A percentile compares a stretch with the other conserved stretches of the same genome.
Conservation (phyloP, 2,888 invertebrate genomes). For the Hypomecis punctinalis region DNA sequence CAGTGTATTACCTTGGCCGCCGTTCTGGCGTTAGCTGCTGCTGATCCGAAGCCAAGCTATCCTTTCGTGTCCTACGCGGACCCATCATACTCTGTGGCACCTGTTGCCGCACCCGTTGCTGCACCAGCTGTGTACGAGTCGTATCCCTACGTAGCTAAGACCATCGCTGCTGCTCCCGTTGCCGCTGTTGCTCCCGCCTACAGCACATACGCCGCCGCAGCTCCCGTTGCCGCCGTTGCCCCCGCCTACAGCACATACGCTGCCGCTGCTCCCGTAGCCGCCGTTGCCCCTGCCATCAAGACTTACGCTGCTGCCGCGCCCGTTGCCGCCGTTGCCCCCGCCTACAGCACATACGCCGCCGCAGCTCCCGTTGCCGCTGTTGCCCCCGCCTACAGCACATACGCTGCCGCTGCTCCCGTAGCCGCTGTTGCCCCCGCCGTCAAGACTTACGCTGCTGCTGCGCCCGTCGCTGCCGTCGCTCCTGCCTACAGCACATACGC, state of each 20-base stretch:
- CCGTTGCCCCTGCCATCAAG: slow-evolving; percentile 6
- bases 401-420: background rate
- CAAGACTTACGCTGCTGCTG: slow-evolving; percentile 6
- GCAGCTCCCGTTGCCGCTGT: slow-evolving; percentile 1
- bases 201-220: slow-evolving; percentile 2
- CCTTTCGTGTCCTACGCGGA: background rate
- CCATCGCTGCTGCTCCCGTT: slow-evolving; percentile 19
- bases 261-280: slow-evolving; percentile 18
- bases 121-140: slow-evolving; percentile 29
- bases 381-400: background rate
- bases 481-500: background rate
- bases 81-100: slow-evolving; percentile 10
- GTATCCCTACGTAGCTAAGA: slow-evolving; percentile 16
- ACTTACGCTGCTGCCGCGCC: slow-evolving; percentile 17
- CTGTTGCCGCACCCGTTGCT: slow-evolving; percentile 11
- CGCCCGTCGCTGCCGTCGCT: slow-evolving; percentile 1
- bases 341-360: slow-evolving; percentile 6
- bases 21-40: slow-evolving; percentile 61
- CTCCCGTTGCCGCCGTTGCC: slow-evolving; percentile 4
- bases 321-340: background rate
- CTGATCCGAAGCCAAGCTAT: slow-evolving; percentile 62
- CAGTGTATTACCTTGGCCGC: slow-evolving; percentile 9
- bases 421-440: slow-evolving; percentile 1
- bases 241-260: background rate
- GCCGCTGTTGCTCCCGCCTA: slow-evolving; percentile 1